A percentile compares a stretch with the other conserved stretches of the same genome.
Conservation (phyloP, 2,797 vertebrate species). For the Threskiornis aethiopicus region DNA sequence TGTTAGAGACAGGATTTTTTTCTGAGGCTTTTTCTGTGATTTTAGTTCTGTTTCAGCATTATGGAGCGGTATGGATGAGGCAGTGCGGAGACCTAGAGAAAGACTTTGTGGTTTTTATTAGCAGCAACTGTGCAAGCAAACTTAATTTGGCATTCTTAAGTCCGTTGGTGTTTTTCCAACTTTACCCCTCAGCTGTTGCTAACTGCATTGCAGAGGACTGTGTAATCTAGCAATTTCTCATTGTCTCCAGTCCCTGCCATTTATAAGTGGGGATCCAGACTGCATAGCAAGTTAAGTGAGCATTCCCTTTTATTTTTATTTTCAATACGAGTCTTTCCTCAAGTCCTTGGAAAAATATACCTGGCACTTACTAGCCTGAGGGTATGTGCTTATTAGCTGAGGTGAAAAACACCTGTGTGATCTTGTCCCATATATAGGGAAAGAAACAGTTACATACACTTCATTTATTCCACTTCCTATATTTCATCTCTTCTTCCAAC, state of each 20-base stretch:
- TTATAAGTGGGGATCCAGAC: constrained; percentile 4
- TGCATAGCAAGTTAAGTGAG: constrained; percentile 5
- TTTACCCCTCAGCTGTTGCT: constrained; percentile 62
- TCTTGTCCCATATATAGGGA: background rate
- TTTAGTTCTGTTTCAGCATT: background rate
- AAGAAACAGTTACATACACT: background rate
- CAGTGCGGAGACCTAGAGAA: background rate
- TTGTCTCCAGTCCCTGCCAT: constrained; percentile 52
- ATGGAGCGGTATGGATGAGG: constrained; percentile 7
- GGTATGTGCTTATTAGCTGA: background rate
- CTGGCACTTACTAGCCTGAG: background rate
- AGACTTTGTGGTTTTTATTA: constrained; percentile 51
- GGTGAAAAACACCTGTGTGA: background rate
- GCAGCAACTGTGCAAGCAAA: constrained; percentile 50
- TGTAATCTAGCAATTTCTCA: constrained; percentile 32
- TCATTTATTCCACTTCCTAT: background rate
- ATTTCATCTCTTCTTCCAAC: background rate
- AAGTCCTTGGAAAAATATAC: background rate
- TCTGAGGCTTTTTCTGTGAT: background rate
- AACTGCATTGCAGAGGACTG: constrained; percentile 26
- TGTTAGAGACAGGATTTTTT: background rate
- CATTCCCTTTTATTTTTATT: constrained; percentile 49
- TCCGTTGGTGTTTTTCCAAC: constrained; percentile 28
- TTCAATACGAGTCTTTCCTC: background rate
- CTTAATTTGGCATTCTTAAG: constrained; percentile 42